A percentile compares a stretch with the other conserved stretches of the same genome.
Conservation (phyloP, 2,888 invertebrate species). For the Mythimna albipuncta region DNA sequence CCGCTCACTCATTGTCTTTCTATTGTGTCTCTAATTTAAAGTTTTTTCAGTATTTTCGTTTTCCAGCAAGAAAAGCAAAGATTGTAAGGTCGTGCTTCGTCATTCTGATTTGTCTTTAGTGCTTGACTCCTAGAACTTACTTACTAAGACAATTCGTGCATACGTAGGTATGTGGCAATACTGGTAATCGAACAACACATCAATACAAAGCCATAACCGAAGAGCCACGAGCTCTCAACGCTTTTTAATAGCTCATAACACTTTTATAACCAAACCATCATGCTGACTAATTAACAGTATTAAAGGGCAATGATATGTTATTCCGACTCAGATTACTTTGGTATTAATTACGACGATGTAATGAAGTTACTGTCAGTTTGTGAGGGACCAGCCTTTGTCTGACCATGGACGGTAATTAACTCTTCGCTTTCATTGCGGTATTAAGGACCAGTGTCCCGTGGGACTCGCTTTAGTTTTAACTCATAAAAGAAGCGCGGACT, state of each 20-base stretch:
- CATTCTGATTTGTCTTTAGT: background rate
- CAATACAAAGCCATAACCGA: slow-evolving; percentile 7
- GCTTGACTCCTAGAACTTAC: background rate
- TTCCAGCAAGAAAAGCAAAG: too few species aligned
- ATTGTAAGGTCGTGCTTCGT: too few species aligned
- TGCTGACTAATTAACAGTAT: slow-evolving; percentile 41
- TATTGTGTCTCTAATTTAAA: too few species aligned
- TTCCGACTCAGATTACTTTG: slow-evolving; percentile 45
- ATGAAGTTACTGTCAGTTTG: slow-evolving; percentile 47
- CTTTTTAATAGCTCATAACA: slow-evolving; percentile 31
- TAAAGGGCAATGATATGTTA: slow-evolving; percentile 52
- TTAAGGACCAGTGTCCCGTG: slow-evolving; percentile 47
- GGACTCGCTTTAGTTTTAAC: slow-evolving; percentile 44
- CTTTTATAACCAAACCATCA: slow-evolving; percentile 31
- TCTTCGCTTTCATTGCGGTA: slow-evolving; percentile 47
- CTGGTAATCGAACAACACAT: background rate
- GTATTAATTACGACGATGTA: slow-evolving; percentile 49
- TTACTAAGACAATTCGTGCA: too few species aligned
- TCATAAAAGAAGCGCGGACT: slow-evolving; percentile 39
- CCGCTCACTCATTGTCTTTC: too few species aligned
- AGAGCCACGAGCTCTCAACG: slow-evolving; percentile 2
- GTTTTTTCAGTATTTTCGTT: too few species aligned
- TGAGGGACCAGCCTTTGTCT: slow-evolving; percentile 55
- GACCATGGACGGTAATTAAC: slow-evolving; percentile 58
- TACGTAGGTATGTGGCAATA: too few species aligned